Percentiles rank a stretch among this genome's conserved stretches.
Conservation (phyloP, 2,113 vertebrate species). For the Tonatia bakeri region DNA sequence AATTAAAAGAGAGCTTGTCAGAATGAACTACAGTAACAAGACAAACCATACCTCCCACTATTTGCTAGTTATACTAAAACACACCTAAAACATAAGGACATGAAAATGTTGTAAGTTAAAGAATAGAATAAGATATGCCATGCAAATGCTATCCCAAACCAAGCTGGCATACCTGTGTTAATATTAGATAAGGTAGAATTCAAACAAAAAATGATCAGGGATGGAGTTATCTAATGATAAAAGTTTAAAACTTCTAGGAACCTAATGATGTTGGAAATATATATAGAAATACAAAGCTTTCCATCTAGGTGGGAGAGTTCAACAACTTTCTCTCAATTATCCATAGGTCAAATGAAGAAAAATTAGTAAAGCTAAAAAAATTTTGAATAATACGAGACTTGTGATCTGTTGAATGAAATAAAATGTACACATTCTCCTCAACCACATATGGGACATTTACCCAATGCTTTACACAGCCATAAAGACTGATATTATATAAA, state of each 20-base stretch:
- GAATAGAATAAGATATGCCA: neutral
- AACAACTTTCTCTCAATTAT: neutral
- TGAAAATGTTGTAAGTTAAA: neutral
- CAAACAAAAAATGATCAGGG: neutral
- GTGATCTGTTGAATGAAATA: neutral
- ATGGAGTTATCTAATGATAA: neutral
- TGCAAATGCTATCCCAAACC: neutral
- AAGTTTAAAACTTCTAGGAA: conserved; percentile 6
- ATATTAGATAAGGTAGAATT: neutral
- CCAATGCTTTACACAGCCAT: neutral
- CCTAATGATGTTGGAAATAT: neutral
- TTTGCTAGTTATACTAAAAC: neutral
- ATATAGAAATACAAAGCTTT: neutral
- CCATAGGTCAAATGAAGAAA: neutral
- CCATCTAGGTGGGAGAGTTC: neutral
- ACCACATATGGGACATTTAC: neutral
- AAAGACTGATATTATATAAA: conserved; percentile 15
- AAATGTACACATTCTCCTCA: conserved; percentile 12
- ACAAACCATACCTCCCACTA: neutral
- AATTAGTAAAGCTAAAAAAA: neutral
- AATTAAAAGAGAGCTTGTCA: neutral
- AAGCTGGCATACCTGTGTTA: neutral
- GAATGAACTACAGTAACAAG: neutral
- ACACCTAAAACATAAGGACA: neutral
- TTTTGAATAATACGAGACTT: neutral